These are phyloP conservation scores for Gryllus longicercus DNA, from an alignment of 2,888 invertebrate genomes.

Conservation along the genomic window DNA sequence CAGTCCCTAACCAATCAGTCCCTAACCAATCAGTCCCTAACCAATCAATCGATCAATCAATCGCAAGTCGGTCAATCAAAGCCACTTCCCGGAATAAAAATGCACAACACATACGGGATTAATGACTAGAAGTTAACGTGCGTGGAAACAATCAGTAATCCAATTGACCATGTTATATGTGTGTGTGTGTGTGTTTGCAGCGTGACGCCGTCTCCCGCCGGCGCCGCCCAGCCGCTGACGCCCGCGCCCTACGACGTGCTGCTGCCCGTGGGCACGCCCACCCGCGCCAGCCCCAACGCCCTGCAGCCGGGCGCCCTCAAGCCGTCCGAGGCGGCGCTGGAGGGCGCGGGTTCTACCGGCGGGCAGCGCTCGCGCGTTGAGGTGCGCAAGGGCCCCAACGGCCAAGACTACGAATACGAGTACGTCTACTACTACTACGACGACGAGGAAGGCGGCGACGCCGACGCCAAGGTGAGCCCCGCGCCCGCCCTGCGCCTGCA, in stretches of 20 bases:
- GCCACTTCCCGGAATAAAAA: too few relatives aligned
- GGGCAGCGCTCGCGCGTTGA: constrained; percentile 66
- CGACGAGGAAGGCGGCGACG: constrained; percentile 50
- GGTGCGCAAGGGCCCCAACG: constrained; percentile 84
- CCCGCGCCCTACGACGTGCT: constrained; percentile 37
- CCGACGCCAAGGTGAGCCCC: constrained; percentile 26
- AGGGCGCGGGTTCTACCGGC: constrained; percentile 35
- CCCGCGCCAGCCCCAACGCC: constrained; percentile 20
- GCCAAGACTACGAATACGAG: constrained; percentile 87
- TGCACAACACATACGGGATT: too few relatives aligned
- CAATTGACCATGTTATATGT: too few relatives aligned
- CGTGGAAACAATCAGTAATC: too few relatives aligned
- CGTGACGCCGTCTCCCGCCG: neutral
- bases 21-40: too few relatives aligned
- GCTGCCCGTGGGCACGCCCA: constrained; percentile 36
- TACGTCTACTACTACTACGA: constrained; percentile 89
- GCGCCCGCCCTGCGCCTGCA: neutral
- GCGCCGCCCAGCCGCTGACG: constrained; percentile 2
- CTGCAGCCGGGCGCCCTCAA: neutral
- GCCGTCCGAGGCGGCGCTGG: neutral
- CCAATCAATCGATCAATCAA: too few relatives aligned
- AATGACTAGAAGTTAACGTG: too few relatives aligned
- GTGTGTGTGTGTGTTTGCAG: too few relatives aligned
- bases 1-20: too few relatives aligned
- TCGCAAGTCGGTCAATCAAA: too few relatives aligned